Conservation (phyloP, 1,140 invertebrate genomes). For the Phocides pigmalion region DNA sequence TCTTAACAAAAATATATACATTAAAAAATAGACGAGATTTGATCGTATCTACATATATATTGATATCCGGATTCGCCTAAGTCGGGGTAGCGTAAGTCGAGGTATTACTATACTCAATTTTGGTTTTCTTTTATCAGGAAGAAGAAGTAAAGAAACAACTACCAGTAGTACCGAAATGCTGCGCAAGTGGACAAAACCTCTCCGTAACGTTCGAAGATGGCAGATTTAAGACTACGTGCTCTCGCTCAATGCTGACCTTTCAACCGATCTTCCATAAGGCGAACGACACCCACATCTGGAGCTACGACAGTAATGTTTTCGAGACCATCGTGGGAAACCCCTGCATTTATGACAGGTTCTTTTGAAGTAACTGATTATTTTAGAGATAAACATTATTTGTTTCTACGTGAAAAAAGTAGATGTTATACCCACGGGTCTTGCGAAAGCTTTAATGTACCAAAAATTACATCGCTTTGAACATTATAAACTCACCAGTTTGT, state of each 20-base stretch:
- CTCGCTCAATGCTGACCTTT: constrained; percentile 71
- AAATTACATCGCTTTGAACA: too few relatives aligned
- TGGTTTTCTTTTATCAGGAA: constrained; percentile 58
- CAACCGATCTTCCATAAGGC: constrained; percentile 83
- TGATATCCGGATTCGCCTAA: too few relatives aligned
- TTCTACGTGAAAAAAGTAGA: constrained; percentile 4
- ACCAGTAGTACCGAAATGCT: constrained; percentile 78
- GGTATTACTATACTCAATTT: too few relatives aligned
- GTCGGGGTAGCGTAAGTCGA: too few relatives aligned
- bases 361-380: constrained; percentile 17
- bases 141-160: constrained; percentile 72
- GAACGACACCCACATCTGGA: constrained; percentile 81
- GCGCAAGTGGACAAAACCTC: constrained; percentile 76
- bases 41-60: too few relatives aligned
- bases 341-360: constrained; percentile 83
- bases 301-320: constrained; percentile 77
- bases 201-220: constrained; percentile 61
- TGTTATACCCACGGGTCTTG: not conserved
- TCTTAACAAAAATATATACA: too few relatives aligned
- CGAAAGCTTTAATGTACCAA: too few relatives aligned
- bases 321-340: constrained; percentile 84
- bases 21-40: too few relatives aligned
- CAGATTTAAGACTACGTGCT: constrained; percentile 76
- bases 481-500: too few relatives aligned
- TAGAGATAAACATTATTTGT: constrained; percentile 10